These are phyloP conservation scores for Indri indri DNA, from an alignment of 2,113 vertebrate genomes.

Conservation along the genomic window DNA sequence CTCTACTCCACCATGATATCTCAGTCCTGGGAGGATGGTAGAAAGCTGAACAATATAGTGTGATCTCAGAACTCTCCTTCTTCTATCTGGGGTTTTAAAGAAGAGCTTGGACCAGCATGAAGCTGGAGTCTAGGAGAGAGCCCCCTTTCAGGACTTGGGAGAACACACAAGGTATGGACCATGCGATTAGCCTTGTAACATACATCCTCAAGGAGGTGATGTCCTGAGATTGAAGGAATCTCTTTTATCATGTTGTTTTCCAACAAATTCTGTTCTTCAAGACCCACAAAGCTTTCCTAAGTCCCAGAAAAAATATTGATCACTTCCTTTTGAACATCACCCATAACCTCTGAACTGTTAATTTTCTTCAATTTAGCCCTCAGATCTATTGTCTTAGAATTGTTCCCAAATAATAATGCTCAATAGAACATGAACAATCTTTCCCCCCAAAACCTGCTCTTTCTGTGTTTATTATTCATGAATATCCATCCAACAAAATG, in stretches of 20 bases:
- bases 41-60: not conserved
- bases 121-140: not conserved
- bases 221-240: not conserved
- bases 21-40: not conserved
- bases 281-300: not conserved
- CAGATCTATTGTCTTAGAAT: not conserved
- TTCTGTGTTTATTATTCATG: not conserved
- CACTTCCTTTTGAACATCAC: not conserved
- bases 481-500: not conserved
- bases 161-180: not conserved
- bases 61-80: not conserved
- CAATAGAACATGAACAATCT: not conserved
- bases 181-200: not conserved
- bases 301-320: not conserved
- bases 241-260: not conserved
- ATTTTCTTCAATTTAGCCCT: not conserved
- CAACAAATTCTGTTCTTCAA: not conserved
- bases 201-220: not conserved
- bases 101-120: not conserved
- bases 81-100: not conserved
- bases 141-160: not conserved
- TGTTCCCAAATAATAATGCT: not conserved
- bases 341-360: not conserved
- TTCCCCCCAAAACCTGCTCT: not conserved
- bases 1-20: not conserved